phyloP scores from a whole-genome alignment of 2,888 invertebrate genomes.

The Hydrotaea diabolus region DNA sequence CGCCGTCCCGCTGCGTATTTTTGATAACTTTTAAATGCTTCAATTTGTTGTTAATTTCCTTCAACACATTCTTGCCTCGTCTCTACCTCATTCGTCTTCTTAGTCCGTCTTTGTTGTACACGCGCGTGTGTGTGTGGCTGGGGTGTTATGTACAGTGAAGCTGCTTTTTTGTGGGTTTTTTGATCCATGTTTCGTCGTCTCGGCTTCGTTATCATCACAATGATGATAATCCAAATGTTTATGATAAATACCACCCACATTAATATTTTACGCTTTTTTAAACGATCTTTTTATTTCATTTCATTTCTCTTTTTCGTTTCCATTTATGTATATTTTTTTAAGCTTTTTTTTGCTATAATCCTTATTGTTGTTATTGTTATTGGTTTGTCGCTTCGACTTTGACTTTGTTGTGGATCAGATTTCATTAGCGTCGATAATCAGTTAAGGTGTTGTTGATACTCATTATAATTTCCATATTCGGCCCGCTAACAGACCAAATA shows the following conservation, averaged over 20 bases:
- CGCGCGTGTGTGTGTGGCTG: background rate
- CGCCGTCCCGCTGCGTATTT: conserved; percentile 68
- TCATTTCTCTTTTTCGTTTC: background rate
- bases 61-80: conserved; percentile 48
- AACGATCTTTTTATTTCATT: conserved; percentile 11
- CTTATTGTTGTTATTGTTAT: conserved; percentile 14
- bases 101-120: background rate
- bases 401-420: conserved; percentile 31
- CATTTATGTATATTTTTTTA: background rate
- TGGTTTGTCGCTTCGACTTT: conserved; percentile 43
- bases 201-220: background rate
- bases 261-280: conserved; percentile 46
- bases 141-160: too few relatives aligned
- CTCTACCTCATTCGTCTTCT: background rate
- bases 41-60: conserved; percentile 60
- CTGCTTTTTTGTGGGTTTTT: conserved; percentile 22
- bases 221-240: conserved; percentile 44
- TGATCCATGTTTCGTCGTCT: conserved; percentile 22
- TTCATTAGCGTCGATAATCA: conserved; percentile 61
- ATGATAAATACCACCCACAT: conserved; percentile 56
- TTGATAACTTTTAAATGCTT: conserved; percentile 57
- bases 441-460: conserved; percentile 57
- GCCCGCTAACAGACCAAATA: conserved; percentile 21
- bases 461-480: conserved; percentile 55
- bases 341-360: conserved; percentile 26